These are phyloP conservation scores for Plumapathes pennacea DNA, from an alignment of 92 coral and sea anemone genomes.

Conservation along the genomic window DNA sequence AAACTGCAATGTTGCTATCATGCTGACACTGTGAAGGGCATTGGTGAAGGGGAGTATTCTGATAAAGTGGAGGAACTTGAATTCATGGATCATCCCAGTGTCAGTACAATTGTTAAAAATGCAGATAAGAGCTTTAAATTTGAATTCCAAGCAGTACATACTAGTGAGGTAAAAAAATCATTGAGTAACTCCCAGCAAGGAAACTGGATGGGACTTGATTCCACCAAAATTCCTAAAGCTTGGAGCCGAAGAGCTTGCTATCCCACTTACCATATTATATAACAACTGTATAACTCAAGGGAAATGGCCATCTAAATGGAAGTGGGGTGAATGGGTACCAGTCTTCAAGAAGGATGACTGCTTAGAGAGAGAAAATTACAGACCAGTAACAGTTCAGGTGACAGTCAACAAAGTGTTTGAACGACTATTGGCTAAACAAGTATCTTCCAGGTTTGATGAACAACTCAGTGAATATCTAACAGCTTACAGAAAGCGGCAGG, in stretches of 20 bases:
- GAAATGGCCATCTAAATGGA: slow-evolving; percentile 8
- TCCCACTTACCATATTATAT: slow-evolving; percentile 2
- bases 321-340: slow-evolving; percentile 17
- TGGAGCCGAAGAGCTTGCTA: slow-evolving; percentile 15
- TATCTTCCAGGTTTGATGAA: too few relatives aligned
- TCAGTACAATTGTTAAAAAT: not conserved
- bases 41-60: not conserved
- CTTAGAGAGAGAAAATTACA: not conserved
- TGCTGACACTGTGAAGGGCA: not conserved
- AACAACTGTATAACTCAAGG: slow-evolving; percentile 3
- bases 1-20: too few relatives aligned
- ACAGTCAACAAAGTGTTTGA: too few relatives aligned
- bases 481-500: too few relatives aligned
- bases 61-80: not conserved
- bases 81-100: not conserved
- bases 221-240: slow-evolving; percentile 10
- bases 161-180: slow-evolving; percentile 1
- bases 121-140: not conserved
- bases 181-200: slow-evolving; percentile 16
- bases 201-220: slow-evolving; percentile 21
- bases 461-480: too few relatives aligned
- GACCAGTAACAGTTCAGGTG: slow-evolving; percentile 13
- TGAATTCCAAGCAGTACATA: not conserved
- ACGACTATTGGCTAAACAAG: too few relatives aligned
- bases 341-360: slow-evolving; percentile 8